A percentile compares a stretch with the other conserved stretches of the same genome.
phyloP scores from a whole-genome alignment of 1,140 invertebrate species.

The Drosophila bocki region DNA sequence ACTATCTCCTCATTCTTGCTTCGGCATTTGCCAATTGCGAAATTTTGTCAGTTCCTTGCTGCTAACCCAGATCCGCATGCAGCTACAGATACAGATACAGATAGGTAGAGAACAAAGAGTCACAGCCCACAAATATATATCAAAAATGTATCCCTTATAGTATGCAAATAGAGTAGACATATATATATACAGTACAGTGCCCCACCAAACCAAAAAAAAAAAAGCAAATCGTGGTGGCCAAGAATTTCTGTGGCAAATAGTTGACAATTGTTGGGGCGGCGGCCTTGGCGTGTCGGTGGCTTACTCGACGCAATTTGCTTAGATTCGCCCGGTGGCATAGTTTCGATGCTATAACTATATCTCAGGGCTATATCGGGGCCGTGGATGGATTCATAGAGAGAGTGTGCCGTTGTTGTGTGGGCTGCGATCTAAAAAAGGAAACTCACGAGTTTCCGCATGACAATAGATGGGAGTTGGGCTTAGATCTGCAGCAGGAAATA shows the following conservation, averaged over 20 bases:
- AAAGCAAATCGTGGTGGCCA: slow-evolving; percentile 20
- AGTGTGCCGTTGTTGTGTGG: slow-evolving; percentile 1
- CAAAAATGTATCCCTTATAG: slow-evolving; percentile 26
- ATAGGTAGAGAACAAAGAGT: slow-evolving; percentile 19
- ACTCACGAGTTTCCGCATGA: slow-evolving; percentile 17
- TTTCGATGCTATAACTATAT: slow-evolving; percentile 41
- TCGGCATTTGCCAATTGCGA: slow-evolving; percentile 37
- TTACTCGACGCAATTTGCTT: slow-evolving; percentile 39
- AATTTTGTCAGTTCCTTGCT: slow-evolving; percentile 43
- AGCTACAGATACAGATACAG: slow-evolving; percentile 25
- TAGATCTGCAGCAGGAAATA: neutral
- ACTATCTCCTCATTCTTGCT: slow-evolving; percentile 22
- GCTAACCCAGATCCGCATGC: slow-evolving; percentile 36
- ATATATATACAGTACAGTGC: slow-evolving; percentile 16
- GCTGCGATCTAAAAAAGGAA: slow-evolving; percentile 16
- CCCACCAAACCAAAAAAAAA: neutral
- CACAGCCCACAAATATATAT: slow-evolving; percentile 22
- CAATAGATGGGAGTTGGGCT: slow-evolving; percentile 6
- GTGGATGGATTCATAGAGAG: neutral
- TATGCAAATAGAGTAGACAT: slow-evolving; percentile 21
- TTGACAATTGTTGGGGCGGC: slow-evolving; percentile 70
- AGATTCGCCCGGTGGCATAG: slow-evolving; percentile 44
- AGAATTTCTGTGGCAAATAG: slow-evolving; percentile 62
- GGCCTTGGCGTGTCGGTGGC: slow-evolving; percentile 61
- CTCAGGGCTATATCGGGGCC: slow-evolving; percentile 34